phyloP scores from a whole-genome alignment of 1,140 invertebrate genomes.

The Latrodectus geometricus region DNA sequence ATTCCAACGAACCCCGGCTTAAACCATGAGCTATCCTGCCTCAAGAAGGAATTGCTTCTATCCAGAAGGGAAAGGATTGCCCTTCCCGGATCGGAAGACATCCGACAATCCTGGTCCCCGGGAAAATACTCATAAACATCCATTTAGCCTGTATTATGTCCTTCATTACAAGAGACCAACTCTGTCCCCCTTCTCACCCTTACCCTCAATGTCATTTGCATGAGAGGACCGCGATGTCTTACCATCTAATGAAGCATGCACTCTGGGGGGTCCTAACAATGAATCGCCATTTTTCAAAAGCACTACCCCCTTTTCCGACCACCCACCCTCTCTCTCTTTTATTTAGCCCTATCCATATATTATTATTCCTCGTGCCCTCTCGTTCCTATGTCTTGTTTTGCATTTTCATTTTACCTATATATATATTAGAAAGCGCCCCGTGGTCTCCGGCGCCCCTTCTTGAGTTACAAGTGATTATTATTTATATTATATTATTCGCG shows the following conservation, averaged over 20 bases:
- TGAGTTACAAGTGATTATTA: slow-evolving; percentile 52
- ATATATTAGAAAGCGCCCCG: slow-evolving; percentile 14
- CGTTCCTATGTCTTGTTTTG: slow-evolving; percentile 19
- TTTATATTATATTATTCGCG: slow-evolving; percentile 21
- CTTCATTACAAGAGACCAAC: slow-evolving; percentile 29
- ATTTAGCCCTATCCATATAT: slow-evolving; percentile 12
- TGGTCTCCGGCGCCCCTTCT: slow-evolving; percentile 20
- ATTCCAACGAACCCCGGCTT: background rate
- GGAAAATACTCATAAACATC: slow-evolving; percentile 51
- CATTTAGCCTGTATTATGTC: slow-evolving; percentile 46
- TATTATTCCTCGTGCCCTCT: slow-evolving; percentile 7
- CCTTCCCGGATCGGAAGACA: slow-evolving; percentile 3
- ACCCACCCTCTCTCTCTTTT: background rate
- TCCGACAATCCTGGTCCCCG: background rate
- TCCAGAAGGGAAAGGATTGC: background rate
- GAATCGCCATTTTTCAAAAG: slow-evolving; percentile 43
- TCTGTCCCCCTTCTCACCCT: background rate
- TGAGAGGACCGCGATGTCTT: slow-evolving; percentile 21
- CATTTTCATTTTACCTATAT: slow-evolving; percentile 49
- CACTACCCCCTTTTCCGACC: background rate
- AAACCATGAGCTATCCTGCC: slow-evolving; percentile 15
- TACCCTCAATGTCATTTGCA: slow-evolving; percentile 15
- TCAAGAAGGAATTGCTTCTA: background rate
- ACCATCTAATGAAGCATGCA: slow-evolving; percentile 41
- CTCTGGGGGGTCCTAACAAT: slow-evolving; percentile 20